phyloP scores from a whole-genome alignment of 2,113 vertebrate species.

The Cardinalis cardinalis region DNA sequence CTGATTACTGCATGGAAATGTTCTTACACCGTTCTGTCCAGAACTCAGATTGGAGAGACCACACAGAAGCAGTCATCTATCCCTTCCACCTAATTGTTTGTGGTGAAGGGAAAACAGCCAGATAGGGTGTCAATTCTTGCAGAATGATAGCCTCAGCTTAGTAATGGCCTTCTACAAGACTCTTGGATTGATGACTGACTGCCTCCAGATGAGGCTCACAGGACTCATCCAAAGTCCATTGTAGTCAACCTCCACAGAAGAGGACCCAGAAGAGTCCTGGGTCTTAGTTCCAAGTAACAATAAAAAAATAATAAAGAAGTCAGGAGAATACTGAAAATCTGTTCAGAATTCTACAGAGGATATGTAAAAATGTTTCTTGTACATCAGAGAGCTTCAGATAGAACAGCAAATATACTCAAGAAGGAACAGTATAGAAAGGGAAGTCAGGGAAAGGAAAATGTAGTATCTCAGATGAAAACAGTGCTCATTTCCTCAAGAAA shows the following conservation, averaged over 20 bases:
- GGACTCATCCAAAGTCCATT: not conserved
- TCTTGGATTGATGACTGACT: not conserved
- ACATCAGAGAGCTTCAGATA: not conserved
- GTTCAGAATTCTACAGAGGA: not conserved
- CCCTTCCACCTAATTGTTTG: not conserved
- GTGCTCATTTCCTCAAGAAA: not conserved
- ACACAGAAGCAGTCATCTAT: not conserved
- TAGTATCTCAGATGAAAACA: not conserved
- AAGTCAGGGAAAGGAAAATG: not conserved
- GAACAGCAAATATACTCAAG: not conserved
- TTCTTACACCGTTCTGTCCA: conserved; percentile 3
- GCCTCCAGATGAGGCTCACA: not conserved
- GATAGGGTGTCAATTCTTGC: not conserved
- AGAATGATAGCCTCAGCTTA: not conserved
- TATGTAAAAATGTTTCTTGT: not conserved
- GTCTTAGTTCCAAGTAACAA: not conserved
- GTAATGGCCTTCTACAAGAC: not conserved
- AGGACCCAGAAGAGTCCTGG: not conserved
- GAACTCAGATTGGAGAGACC: not conserved
- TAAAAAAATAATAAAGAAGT: not conserved
- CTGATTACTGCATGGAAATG: not conserved
- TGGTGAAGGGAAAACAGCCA: not conserved
- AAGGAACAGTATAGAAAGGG: not conserved
- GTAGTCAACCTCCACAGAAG: not conserved
- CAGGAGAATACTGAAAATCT: not conserved